These are phyloP conservation scores for Lapara coniferarum DNA, from an alignment of 2,888 invertebrate genomes.

Conservation along the genomic window DNA sequence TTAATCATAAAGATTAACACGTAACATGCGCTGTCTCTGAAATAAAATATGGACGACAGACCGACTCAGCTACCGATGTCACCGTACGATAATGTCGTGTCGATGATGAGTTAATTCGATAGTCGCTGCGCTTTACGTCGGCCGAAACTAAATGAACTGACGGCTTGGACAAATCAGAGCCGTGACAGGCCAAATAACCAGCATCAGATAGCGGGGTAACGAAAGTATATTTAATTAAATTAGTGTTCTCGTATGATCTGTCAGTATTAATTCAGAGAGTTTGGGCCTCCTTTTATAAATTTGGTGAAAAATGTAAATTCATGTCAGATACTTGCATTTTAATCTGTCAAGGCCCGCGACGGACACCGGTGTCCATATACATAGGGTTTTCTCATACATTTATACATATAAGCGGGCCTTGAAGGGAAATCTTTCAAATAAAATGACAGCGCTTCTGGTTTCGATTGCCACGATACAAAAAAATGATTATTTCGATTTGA, in stretches of 20 bases:
- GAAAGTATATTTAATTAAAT: constrained; percentile 12
- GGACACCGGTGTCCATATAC: too few species aligned
- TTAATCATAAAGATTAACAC: constrained; percentile 1
- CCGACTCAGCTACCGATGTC: constrained; percentile 68
- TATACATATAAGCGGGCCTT: too few species aligned
- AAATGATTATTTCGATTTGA: too few species aligned
- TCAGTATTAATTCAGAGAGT: too few species aligned
- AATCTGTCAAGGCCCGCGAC: too few species aligned
- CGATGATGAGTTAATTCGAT: constrained; percentile 76
- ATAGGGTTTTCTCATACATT: too few species aligned
- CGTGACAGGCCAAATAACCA: constrained; percentile 39
- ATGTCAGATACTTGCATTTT: too few species aligned
- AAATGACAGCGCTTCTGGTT: too few species aligned
- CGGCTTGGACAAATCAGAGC: constrained; percentile 53
- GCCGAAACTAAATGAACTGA: constrained; percentile 59
- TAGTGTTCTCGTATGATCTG: background rate
- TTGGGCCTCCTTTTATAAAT: too few species aligned
- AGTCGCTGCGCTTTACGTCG: constrained; percentile 61
- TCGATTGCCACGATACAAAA: too few species aligned
- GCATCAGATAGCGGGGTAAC: constrained; percentile 25
- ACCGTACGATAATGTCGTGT: constrained; percentile 60
- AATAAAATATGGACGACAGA: constrained; percentile 35
- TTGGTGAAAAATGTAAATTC: too few species aligned
- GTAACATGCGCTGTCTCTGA: constrained; percentile 9
- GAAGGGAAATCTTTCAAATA: too few species aligned